phyloP scores from a whole-genome alignment of 1,140 invertebrate genomes.

The Caenorhabditis inopinata region DNA sequence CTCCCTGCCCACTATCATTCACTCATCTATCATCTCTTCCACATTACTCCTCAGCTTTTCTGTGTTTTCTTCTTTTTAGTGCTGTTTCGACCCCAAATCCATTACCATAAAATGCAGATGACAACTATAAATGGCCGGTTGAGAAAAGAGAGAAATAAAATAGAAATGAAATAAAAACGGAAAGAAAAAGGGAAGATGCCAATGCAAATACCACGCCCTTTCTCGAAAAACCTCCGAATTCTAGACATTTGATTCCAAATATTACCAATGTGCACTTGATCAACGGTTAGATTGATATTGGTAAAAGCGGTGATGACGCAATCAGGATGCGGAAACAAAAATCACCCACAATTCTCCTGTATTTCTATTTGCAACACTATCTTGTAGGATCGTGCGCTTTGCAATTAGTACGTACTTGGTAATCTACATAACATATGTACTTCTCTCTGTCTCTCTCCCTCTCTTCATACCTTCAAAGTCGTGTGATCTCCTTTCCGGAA shows the following conservation, averaged over 20 bases:
- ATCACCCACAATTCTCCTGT: too few relatives aligned
- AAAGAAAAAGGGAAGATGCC: not conserved
- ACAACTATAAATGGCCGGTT: slow-evolving; percentile 12
- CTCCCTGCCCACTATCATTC: too few relatives aligned
- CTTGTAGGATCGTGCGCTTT: too few relatives aligned
- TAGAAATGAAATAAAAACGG: too few relatives aligned
- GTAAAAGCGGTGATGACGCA: too few relatives aligned
- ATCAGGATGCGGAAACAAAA: too few relatives aligned
- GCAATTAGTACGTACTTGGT: too few relatives aligned
- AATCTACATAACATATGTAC: not conserved
- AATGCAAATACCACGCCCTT: slow-evolving; percentile 26
- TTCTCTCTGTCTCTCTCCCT: too few relatives aligned
- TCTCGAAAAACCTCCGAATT: not conserved
- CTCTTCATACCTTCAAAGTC: not conserved
- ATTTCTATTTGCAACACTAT: too few relatives aligned
- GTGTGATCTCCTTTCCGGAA: not conserved
- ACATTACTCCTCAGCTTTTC: not conserved
- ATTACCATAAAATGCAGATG: slow-evolving; percentile 23
- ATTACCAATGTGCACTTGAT: too few relatives aligned
- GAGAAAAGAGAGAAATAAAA: not conserved
- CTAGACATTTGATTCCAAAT: not conserved
- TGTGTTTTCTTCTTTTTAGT: not conserved
- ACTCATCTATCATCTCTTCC: not conserved
- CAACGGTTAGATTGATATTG: too few relatives aligned
- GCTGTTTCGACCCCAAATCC: not conserved